Percentiles rank a stretch among this genome's conserved stretches.
phyloP scores from a whole-genome alignment of 2,113 vertebrate genomes.

The Bothrops jararaca region DNA sequence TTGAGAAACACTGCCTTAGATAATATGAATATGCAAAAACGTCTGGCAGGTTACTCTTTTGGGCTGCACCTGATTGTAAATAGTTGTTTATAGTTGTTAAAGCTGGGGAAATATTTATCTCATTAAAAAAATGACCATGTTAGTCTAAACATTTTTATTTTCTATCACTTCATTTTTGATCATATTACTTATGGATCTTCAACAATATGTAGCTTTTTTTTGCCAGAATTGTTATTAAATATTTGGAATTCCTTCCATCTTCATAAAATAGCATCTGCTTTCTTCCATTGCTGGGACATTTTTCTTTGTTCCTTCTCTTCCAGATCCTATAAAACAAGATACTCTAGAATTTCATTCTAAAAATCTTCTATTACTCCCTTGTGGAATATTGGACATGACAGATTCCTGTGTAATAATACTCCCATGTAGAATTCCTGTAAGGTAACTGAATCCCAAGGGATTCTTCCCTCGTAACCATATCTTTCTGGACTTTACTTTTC shows the following conservation, averaged over 20 bases:
- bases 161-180: background rate
- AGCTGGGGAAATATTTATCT: background rate
- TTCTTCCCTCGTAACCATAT: constrained; percentile 68
- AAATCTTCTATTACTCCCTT: constrained; percentile 69
- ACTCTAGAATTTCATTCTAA: constrained; percentile 66
- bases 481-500: constrained; percentile 58
- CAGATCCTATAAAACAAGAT: constrained; percentile 69
- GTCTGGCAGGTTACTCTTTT: background rate
- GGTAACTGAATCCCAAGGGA: constrained; percentile 65
- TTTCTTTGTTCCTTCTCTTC: constrained; percentile 47
- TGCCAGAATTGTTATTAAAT: constrained; percentile 7
- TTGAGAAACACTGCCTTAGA: constrained; percentile 35
- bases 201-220: constrained; percentile 10
- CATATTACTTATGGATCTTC: background rate
- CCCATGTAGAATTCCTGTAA: constrained; percentile 62
- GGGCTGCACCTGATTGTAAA: background rate
- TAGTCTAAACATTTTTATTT: background rate
- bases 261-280: constrained; percentile 45
- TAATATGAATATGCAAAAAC: background rate
- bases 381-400: constrained; percentile 57
- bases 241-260: constrained; percentile 22
- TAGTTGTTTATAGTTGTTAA: background rate
- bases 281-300: constrained; percentile 51
- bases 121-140: background rate
- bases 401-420: constrained; percentile 69